Conservation (phyloP, 2,888 invertebrate species). For the Eumacrocentrus americanus region DNA sequence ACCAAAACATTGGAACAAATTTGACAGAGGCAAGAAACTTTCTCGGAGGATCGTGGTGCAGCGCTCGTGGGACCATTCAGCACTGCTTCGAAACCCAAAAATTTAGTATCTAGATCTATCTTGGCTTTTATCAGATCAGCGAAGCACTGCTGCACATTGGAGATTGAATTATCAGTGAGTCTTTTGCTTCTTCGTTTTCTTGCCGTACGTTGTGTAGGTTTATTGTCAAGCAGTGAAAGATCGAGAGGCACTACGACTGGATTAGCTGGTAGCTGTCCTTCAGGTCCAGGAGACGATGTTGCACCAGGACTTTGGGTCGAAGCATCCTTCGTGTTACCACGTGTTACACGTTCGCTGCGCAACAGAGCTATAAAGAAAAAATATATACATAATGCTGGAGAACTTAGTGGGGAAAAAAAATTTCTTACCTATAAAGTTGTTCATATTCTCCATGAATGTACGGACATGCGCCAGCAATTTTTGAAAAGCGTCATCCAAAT, state of each 20-base stretch:
- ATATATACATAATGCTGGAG: background rate
- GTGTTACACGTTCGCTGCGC: slow-evolving; percentile 33
- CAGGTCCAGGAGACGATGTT: slow-evolving; percentile 8
- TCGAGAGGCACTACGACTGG: slow-evolving; percentile 33
- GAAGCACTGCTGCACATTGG: slow-evolving; percentile 41
- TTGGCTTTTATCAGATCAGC: slow-evolving; percentile 51
- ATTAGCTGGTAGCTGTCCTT: slow-evolving; percentile 6
- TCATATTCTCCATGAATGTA: slow-evolving; percentile 45
- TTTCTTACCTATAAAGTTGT: slow-evolving; percentile 46
- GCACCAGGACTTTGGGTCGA: slow-evolving; percentile 33
- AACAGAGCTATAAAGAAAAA: slow-evolving; percentile 30
- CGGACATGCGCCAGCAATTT: slow-evolving; percentile 42
- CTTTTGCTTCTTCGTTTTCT: slow-evolving; percentile 32
- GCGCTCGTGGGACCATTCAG: slow-evolving; percentile 34
- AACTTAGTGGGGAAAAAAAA: background rate
- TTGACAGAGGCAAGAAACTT: slow-evolving; percentile 41
- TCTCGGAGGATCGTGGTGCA: slow-evolving; percentile 17
- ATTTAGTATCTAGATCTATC: slow-evolving; percentile 51
- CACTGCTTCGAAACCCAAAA: slow-evolving; percentile 48
- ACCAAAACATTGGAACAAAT: slow-evolving; percentile 47
- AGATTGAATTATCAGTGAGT: slow-evolving; percentile 23
- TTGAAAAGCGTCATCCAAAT: slow-evolving; percentile 48
- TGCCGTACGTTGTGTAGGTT: slow-evolving; percentile 11
- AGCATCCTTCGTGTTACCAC: slow-evolving; percentile 27
- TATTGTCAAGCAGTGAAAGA: slow-evolving; percentile 30